phyloP scores from a whole-genome alignment of 2,797 vertebrate genomes.

The Masticophis lateralis region DNA sequence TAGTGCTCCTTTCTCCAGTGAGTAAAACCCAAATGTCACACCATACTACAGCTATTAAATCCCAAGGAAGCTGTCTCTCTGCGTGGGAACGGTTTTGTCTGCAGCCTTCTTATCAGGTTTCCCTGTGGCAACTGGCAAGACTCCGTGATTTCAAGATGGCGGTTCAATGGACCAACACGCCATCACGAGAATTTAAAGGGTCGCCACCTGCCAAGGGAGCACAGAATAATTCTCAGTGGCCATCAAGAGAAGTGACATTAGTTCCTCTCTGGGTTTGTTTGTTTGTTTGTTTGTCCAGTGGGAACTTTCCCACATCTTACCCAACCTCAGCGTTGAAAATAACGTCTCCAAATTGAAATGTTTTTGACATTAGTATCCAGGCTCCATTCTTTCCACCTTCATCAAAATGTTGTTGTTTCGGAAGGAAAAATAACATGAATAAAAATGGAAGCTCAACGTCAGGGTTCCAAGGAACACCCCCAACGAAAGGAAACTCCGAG shows the following conservation, averaged over 20 bases:
- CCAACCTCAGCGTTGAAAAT: neutral
- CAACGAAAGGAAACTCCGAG: too few relatives aligned
- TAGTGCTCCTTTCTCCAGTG: slow-evolving; percentile 55
- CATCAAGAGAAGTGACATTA: neutral
- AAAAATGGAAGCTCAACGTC: too few relatives aligned
- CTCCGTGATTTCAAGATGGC: neutral
- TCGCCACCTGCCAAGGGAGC: too few relatives aligned
- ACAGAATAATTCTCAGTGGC: neutral
- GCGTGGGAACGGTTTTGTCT: neutral
- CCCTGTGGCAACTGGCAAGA: slow-evolving; percentile 15
- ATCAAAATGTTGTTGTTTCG: neutral
- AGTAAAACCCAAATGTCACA: slow-evolving; percentile 67
- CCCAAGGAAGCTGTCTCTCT: neutral
- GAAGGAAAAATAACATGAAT: neutral
- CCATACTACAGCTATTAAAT: slow-evolving; percentile 35
- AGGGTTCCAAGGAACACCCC: too few relatives aligned
- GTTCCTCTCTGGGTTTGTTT: neutral
- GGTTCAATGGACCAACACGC: neutral
- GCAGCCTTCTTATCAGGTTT: neutral
- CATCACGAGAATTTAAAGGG: neutral
- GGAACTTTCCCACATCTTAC: neutral
- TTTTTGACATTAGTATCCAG: neutral
- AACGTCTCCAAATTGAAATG: neutral
- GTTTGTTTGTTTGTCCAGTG: neutral
- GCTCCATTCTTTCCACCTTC: neutral